These are phyloP conservation scores for Adelphocoris suturalis DNA, from an alignment of 2,888 invertebrate species.

Conservation along the genomic window DNA sequence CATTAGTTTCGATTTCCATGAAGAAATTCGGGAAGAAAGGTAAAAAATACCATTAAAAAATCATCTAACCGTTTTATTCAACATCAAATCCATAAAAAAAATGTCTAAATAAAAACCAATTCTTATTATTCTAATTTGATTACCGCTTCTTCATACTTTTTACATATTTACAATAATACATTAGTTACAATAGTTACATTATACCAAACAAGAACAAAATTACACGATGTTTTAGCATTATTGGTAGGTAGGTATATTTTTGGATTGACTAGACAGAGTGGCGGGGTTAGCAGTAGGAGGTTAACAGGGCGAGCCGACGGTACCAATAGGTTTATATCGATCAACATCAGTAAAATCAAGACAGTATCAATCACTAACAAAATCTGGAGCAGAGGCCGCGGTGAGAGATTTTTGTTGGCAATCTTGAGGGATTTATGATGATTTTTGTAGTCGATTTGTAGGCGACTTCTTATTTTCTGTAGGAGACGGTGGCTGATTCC, in stretches of 20 bases:
- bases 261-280: slow-evolving; percentile 4
- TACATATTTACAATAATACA: slow-evolving; percentile 26
- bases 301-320: background rate
- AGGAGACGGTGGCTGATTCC: slow-evolving; percentile 73
- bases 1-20: no score
- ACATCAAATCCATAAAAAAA: background rate
- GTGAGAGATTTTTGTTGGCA: no score
- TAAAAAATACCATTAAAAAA: no score
- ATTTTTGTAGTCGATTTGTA: no score
- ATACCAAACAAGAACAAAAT: background rate
- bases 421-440: no score
- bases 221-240: background rate
- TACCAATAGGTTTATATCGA: no score
- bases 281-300: background rate
- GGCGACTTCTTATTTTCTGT: slow-evolving; percentile 68
- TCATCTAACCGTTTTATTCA: slow-evolving; percentile 29
- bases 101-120: background rate
- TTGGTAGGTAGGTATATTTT: slow-evolving; percentile 12
- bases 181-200: slow-evolving; percentile 14
- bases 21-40: no score
- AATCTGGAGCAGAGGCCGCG: no score
- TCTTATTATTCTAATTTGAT: background rate
- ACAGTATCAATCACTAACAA: no score
- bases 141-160: background rate
- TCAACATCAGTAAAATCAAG: no score